Base-by-base conservation (phyloP, 2,797 vertebrate species). In the Morus bassanus region DNA sequence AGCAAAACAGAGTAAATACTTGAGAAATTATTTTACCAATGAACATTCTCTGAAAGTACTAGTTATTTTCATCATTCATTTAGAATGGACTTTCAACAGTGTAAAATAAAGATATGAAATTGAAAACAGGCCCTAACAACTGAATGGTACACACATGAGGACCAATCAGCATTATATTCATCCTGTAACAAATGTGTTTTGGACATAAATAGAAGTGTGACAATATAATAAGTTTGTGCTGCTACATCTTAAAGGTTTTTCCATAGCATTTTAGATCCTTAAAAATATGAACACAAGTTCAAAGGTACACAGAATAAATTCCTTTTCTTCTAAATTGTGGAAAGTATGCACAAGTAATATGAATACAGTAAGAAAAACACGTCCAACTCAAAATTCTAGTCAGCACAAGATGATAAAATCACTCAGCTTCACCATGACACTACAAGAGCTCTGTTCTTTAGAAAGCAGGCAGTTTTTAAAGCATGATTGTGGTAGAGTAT, bases 91-190 rank as follows among this genome's bases (percentile, higher is more conserved):
- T 93, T 96, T 94, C 87, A 94, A 59, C 79, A 93, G 85, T 5
- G 61, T 16, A 73, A 83, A 56, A 93, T 18, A 65, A 92, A 93
- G 82, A 67, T 50, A 69, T 5, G 22, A 91, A 94, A 95, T 92
- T 91, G 83, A 84, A 96, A 97, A 68, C 96, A 96, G 92, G 84
- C 89, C 73, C 53, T 59, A 84, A 89, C 56, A 92, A 73, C 54
- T 85, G 75, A 35, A 72, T 84, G 84, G 75, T 31, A 74, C 23
- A 59, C 0, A 0, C 75, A 91, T 33, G 43, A 94, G 79, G 85
- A 73, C 18, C 23, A 68, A 54, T 54, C 51, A 78, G 57, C 33
- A 33, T 80, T 69, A n/a, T 6, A 92, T 16, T 84, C 18, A 81
- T 45, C 43, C 75, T 25, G 15, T 82, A 51, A 85, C 90, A 94